Evolutionary conservation across 2,888 invertebrate species (phyloP), one percentile per base, ranked within the genome.

Genomic region (Drosophila neonasuta): DNA sequence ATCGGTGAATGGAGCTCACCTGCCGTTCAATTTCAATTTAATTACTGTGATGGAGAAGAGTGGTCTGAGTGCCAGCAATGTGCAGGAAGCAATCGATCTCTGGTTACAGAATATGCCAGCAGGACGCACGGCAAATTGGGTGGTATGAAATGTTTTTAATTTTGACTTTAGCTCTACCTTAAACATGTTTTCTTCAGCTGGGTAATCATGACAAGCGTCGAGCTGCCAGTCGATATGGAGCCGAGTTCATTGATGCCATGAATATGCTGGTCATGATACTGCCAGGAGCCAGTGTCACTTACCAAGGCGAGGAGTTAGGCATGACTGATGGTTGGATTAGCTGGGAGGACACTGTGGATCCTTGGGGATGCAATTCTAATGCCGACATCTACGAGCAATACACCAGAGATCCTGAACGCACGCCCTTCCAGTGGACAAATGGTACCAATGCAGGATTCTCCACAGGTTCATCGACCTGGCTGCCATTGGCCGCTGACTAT

Each of bases 201-300:
- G 95, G 95, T 9, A 95, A 95, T 86, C 95, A 95, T 74, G 95
- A 95, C 89, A 93, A 94, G 70, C 92, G 92, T 59, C 91, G 95
- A 51, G 92, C 94, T 86, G 93, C 93, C 1, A 92, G 93, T 2
- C 92, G 95, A 1, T 93, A 94, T 86, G 94, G 95, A 0, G 90
- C 90, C 3, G 92, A 93, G 52, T 92, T 95, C 72, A 93, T 94
- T 0, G 96, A 97, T 88, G 94, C 94, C 4, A 93, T 97, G 88
- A 96, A 96, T 86, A 96, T 97, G 93, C 82, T 95, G 54, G 90
- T 93, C 64, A 91, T 93, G 88, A 90, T 94, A 10, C 88, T 95
- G 45, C 94, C 94, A 0, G 95, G 95, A 3, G 92, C 94, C 1
- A 91, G 93, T 9, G 90, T 94, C 15, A 83, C 83, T 15, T 84